Percentiles rank a stretch among this genome's conserved stretches.
Evolutionary conservation across 23 tunicate genomes (phyloP).

Genomic region (Trididemnum clinides): DNA sequence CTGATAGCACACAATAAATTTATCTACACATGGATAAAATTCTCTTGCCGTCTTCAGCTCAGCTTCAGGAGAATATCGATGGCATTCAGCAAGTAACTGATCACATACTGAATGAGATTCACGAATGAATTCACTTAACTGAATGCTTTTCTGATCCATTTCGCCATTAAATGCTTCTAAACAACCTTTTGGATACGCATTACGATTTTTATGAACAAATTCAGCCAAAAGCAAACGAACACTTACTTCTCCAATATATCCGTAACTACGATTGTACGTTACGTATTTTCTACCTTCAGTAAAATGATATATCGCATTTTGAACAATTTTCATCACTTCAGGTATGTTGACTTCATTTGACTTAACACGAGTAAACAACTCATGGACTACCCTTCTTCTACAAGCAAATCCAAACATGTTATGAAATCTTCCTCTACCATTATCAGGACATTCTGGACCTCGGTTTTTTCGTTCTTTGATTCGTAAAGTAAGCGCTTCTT

Average conservation of each 20-base stretch:
- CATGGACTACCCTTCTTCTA: background rate
- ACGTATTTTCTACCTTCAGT: background rate
- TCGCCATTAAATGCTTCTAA: background rate
- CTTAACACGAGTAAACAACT: background rate
- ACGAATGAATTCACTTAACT: constrained; percentile 1
- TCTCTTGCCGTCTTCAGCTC: background rate
- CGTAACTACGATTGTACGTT: constrained; percentile 31
- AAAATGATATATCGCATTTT: constrained; percentile 36
- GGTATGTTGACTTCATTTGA: background rate
- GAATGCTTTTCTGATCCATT: background rate
- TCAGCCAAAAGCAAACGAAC: constrained; percentile 41
- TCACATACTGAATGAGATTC: constrained; percentile 56
- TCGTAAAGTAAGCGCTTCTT: background rate
- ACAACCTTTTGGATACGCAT: background rate
- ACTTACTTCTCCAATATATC: constrained; percentile 58
- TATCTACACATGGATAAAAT: background rate
- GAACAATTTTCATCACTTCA: background rate
- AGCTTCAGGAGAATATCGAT: constrained; percentile 11
- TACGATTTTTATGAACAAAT: background rate
- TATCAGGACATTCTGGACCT: background rate
- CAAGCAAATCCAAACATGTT: constrained; percentile 49
- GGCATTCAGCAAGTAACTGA: constrained; percentile 52
- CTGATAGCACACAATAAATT: constrained; percentile 13
- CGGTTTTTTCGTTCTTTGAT: background rate
- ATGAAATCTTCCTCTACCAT: constrained; percentile 4